Evolutionary conservation across 2,797 vertebrate species (phyloP), one percentile per base, ranked within the genome.

Genomic region (Sorex maritimensis): DNA sequence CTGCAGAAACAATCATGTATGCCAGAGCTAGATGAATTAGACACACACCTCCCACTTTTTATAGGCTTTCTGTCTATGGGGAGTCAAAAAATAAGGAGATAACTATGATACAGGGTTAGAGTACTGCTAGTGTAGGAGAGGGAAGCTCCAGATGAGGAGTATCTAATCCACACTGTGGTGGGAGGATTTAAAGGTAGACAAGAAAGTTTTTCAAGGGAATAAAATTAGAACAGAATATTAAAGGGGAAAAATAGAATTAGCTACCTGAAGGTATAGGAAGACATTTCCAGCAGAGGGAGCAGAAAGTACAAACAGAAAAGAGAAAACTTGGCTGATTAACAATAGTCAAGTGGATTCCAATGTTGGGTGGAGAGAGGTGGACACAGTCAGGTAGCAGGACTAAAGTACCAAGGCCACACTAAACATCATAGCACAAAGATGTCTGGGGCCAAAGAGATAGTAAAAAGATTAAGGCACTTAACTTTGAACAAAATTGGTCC

Each of bases 181-280:
- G 68, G 19, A 23, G n/a, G 4, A 68, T 71, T 30, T 46, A 41
- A 52, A 11, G 82, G 24, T 52, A 2, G 44, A 41, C 82, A 65
- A 72, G 84, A 44, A 65, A 71, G 23, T 86, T 77, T 75, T 91
- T 92, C 46, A 75, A 63, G 65, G 82, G 82, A 63, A 30, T 79
- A 17, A 63, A 81, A 72, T 55, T 26, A 3, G 58, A 86, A 80
- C 73, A 8, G 49, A 52, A 52, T 52, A 52, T 52, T 52, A 52
- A 52, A 52, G 49, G 13, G 13, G 49, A 52, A 52, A 46, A 52
- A 52, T 52, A 52, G 49, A 52, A 52, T 52, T n/a, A 28, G 68
- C 58, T 13, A 26, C 1, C 0, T 77, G n/a, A 88, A 96, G 77
- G 44, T n/a, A 93, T 52, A 24, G 38, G 81, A 84, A 91, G 44